Evolutionary conservation across 2,113 vertebrate genomes (phyloP).

Genomic region (Xiphophorus hellerii): DNA sequence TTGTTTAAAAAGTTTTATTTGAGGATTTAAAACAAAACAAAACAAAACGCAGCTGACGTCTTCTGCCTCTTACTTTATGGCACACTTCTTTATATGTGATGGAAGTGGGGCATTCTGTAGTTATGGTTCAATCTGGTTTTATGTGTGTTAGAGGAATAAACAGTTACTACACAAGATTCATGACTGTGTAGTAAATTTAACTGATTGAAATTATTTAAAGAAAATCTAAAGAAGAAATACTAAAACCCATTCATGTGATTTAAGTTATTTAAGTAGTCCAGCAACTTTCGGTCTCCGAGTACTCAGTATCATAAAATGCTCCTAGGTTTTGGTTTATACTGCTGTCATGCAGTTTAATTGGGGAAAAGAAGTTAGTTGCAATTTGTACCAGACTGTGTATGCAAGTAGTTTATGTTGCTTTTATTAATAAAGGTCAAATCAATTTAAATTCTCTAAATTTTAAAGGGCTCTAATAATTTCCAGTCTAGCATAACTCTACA

Average conservation of each 20-base stretch:
- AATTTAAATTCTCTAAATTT: no score
- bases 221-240: background rate
- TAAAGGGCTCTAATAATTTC: no score
- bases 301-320: background rate
- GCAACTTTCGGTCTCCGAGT: background rate
- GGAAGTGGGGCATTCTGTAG: conserved; percentile 12
- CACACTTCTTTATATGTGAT: conserved; percentile 13
- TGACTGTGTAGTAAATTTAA: conserved; percentile 22
- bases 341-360: background rate
- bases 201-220: background rate
- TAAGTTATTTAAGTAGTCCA: background rate
- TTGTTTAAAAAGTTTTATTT: conserved; percentile 24
- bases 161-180: background rate
- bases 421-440: no score
- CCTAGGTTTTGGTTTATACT: background rate
- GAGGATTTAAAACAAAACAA: conserved; percentile 4
- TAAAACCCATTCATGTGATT: conserved; percentile 1
- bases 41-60: conserved; percentile 14
- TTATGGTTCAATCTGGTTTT: conserved; percentile 14
- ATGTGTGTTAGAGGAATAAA: conserved; percentile 11
- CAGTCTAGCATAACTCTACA: no score
- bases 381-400: no score
- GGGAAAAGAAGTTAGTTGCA: background rate
- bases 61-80: conserved; percentile 24
- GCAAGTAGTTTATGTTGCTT: no score